Evolutionary conservation across 2,797 vertebrate species (phyloP).

Genomic region (Clarias platycephalus): DNA sequence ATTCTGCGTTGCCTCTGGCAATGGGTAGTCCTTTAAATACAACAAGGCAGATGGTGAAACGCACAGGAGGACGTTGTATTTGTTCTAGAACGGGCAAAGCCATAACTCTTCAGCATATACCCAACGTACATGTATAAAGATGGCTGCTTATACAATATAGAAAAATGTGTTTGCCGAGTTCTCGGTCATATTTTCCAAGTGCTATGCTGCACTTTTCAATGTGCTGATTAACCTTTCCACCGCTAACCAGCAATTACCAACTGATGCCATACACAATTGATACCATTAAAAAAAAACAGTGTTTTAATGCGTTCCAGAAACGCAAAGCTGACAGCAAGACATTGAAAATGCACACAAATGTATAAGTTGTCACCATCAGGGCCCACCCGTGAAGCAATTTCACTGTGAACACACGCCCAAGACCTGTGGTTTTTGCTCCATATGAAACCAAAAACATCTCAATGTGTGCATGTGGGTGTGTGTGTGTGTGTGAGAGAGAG

Average conservation of each 20-base stretch:
- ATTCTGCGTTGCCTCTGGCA: slow-evolving; percentile 18
- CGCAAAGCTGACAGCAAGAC: background rate
- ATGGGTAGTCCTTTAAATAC: slow-evolving; percentile 26
- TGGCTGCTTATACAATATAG: background rate
- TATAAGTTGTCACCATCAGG: slow-evolving; percentile 5
- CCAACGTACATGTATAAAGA: background rate
- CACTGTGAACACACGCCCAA: slow-evolving; percentile 30
- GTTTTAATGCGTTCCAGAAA: background rate
- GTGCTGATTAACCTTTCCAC: slow-evolving; percentile 36
- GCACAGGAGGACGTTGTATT: background rate
- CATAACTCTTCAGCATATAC: background rate
- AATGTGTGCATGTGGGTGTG: background rate
- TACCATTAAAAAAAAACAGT: background rate
- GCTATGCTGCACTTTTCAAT: slow-evolving; percentile 12
- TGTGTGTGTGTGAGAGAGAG: background rate
- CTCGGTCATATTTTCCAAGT: slow-evolving; percentile 16
- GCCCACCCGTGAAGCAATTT: slow-evolving; percentile 45
- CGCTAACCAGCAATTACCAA: slow-evolving; percentile 44
- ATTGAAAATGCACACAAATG: slow-evolving; percentile 11
- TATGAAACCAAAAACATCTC: slow-evolving; percentile 43
- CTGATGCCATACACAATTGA: slow-evolving; percentile 24
- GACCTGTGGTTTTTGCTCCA: slow-evolving; percentile 46
- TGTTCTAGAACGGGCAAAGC: background rate
- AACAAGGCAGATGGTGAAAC: slow-evolving; percentile 19
- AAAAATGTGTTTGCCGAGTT: background rate